phyloP scores from a whole-genome alignment of 2,888 invertebrate species.

The Drosophila mettleri region DNA sequence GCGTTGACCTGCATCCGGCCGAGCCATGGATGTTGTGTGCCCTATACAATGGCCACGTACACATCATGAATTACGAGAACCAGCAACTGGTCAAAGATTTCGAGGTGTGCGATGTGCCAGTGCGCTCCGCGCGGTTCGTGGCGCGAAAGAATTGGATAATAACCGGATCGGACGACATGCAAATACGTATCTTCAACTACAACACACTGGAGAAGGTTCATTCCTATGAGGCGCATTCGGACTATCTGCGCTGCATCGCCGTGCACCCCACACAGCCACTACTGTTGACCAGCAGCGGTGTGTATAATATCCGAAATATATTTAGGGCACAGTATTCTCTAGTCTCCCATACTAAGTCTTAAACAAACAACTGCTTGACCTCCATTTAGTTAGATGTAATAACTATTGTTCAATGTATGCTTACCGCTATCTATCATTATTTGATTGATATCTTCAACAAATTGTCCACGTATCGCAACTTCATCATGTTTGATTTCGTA shows the following conservation, averaged over 20 bases:
- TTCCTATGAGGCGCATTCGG: conserved; percentile 98
- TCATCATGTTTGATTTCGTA: conserved; percentile 3
- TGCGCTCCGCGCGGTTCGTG: conserved; percentile 97
- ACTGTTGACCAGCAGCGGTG: conserved; percentile 97
- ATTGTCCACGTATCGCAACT: neutral
- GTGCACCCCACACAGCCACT: conserved; percentile 99
- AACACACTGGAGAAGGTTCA: conserved; percentile 98
- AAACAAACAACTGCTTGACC: conserved; percentile 14
- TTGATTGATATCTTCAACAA: neutral
- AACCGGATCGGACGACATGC: conserved; percentile 98
- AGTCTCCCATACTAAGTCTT: neutral
- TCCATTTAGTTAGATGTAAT: neutral
- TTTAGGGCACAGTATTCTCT: no score
- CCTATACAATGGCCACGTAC: conserved; percentile 99
- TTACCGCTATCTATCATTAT: neutral
- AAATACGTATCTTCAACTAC: conserved; percentile 98
- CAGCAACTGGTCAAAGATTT: conserved; percentile 95
- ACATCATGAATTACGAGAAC: conserved; percentile 99
- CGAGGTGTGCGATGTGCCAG: conserved; percentile 98
- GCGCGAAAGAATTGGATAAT: conserved; percentile 99
- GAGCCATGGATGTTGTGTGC: conserved; percentile 99
- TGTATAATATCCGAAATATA: no score
- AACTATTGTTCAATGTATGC: neutral
- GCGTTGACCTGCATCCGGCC: conserved; percentile 98
- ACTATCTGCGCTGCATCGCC: conserved; percentile 98